Conservation (phyloP, 2,797 vertebrate species). For the Alca torda region DNA sequence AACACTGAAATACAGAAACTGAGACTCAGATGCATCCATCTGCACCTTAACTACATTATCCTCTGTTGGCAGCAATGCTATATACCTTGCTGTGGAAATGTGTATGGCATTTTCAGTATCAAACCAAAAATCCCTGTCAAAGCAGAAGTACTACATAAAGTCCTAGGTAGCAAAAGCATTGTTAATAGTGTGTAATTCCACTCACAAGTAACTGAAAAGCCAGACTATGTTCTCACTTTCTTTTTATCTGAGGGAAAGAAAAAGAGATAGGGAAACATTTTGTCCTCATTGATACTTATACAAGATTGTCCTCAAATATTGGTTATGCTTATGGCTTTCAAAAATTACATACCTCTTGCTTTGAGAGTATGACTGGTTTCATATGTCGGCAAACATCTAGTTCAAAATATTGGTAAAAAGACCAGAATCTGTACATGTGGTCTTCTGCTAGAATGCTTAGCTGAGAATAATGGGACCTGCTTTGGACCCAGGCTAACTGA, state of each 20-base stretch:
- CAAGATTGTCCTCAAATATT: background rate
- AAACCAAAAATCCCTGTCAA: background rate
- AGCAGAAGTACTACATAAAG: background rate
- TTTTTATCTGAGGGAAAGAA: background rate
- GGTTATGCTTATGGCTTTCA: background rate
- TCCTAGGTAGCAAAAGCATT: background rate
- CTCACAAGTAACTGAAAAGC: background rate
- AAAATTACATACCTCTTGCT: background rate
- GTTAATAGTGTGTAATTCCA: background rate
- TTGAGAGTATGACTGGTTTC: background rate
- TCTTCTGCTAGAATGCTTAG: background rate
- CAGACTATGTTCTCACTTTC: background rate
- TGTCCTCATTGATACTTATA: background rate
- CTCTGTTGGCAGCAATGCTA: background rate
- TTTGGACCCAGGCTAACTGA: background rate
- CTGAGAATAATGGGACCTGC: background rate
- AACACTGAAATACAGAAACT: background rate
- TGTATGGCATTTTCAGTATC: background rate
- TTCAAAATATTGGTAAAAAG: background rate
- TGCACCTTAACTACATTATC: background rate
- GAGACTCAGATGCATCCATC: background rate
- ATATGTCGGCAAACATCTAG: background rate
- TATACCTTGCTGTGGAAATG: background rate
- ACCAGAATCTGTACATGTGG: rapidly evolving
- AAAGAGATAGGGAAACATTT: background rate